Base-by-base conservation (phyloP, 2,888 invertebrate species). In the Caenorhabditis sulstoni region DNA sequence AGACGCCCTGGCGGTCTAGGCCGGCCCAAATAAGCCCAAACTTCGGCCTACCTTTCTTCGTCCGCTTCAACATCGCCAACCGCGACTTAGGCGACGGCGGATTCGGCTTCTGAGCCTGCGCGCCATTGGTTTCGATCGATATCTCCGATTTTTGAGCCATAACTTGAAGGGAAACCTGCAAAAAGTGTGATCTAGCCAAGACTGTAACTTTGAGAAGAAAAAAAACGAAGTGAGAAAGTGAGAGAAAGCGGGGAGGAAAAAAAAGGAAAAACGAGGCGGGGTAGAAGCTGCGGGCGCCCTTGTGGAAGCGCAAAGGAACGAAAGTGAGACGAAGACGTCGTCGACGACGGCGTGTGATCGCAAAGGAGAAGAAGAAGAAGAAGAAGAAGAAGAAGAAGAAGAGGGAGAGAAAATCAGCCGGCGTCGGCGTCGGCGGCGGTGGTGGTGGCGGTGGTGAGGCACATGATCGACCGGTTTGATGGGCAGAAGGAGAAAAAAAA, bases 61-160 rank as follows among this genome's bases (percentile, higher is more conserved):
- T 81, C 59, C 86, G 77, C 65, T 84, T 85, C 53, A 86, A 62
- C 81, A 86, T 81, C 20, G 83, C 85, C 16, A 86, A 71, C 44
- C 83, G 49, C 50, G 80, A 80, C 58, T 86, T 86, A 35, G 86
- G 86, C 9, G 85, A 85, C 16, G 82, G 79, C 20, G 82, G 84
- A 22, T 83, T 84, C 23, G 82, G 80, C 55, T 82, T 84, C 12
- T 45, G 14, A 3, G 59, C 29, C 37, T 29, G 29, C 29, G 29
- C 29, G 29, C 7, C 29, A 7, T 29, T 7, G 29, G 77, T 71
- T 47, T 78, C 78, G 53, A 78, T 62, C 50, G 78, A 73, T 67
- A 78, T 67, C 12, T 78, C 78, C 44, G 78, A 71, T 45, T 78
- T 78, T 67, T 78, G 78, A 57, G 78, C 73, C 78, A 78, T 78